Conservation (phyloP, 92 coral and sea anemone species). For the Epizoanthus fatuus region DNA sequence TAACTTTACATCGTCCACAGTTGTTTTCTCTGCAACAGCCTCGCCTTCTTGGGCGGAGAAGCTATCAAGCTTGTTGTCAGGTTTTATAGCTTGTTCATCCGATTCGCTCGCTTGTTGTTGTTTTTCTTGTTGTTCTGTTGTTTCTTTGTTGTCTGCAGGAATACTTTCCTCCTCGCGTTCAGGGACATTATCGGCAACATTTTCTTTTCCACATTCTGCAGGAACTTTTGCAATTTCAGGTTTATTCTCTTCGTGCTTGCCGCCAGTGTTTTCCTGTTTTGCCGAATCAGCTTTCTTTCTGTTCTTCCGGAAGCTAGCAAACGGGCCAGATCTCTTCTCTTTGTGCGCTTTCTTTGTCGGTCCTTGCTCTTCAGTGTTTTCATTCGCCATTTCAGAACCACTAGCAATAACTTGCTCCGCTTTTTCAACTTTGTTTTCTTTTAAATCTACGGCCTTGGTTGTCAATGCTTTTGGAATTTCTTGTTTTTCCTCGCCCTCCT, state of each 20-base stretch:
- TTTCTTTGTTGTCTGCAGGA: slow-evolving; percentile 9
- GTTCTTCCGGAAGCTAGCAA: slow-evolving; percentile 36
- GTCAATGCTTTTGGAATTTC: neutral
- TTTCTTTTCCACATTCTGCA: slow-evolving; percentile 5
- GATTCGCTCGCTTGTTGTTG: slow-evolving; percentile 10
- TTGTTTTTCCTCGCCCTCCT: neutral
- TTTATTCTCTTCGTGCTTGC: neutral
- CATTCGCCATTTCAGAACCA: slow-evolving; percentile 20
- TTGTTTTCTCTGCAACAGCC: neutral
- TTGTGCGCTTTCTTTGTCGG: neutral
- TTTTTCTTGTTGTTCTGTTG: slow-evolving; percentile 22
- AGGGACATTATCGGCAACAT: neutral
- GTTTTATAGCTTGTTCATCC: neutral
- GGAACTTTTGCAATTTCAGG: neutral
- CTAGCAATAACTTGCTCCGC: neutral
- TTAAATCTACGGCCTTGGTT: neutral
- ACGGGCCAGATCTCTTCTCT: slow-evolving; percentile 25
- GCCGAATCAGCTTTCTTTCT: slow-evolving; percentile 31
- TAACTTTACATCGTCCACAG: neutral
- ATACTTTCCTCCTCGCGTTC: neutral
- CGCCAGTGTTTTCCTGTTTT: slow-evolving; percentile 2
- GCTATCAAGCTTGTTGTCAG: neutral
- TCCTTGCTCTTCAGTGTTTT: slow-evolving; percentile 8
- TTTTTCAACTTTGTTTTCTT: neutral
- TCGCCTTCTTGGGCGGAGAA: neutral